A percentile compares a stretch with the other conserved stretches of the same genome.
Evolutionary conservation across 2,888 invertebrate genomes (phyloP).

Genomic region (Machimus rusticus): DNA sequence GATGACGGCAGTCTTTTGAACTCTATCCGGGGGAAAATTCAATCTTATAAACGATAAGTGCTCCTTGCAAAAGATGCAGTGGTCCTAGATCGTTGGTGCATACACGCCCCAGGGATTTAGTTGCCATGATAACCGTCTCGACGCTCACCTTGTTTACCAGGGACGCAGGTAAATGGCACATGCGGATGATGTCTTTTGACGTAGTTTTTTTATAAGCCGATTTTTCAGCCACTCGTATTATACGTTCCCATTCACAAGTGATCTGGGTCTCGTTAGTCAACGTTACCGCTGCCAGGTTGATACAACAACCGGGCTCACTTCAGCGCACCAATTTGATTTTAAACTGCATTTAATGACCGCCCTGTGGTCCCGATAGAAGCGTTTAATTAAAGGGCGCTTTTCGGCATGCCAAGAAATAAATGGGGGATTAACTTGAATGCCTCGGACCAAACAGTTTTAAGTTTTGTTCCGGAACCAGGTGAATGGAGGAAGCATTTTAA

Average conservation of each 20-base stretch:
- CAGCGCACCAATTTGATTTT: neutral
- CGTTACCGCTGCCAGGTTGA: neutral
- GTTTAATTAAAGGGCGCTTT: neutral
- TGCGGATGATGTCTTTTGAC: neutral
- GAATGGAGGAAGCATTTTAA: neutral
- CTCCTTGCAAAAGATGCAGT: neutral
- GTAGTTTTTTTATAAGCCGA: neutral
- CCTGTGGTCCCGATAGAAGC: neutral
- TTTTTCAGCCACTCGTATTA: neutral
- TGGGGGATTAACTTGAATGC: neutral
- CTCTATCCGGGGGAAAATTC: slow-evolving; percentile 27
- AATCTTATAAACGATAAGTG: slow-evolving; percentile 34
- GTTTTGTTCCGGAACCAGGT: neutral
- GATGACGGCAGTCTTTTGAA: slow-evolving; percentile 22
- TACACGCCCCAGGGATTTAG: neutral
- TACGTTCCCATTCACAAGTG: neutral
- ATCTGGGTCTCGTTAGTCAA: neutral
- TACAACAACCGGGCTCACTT: neutral
- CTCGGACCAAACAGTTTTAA: neutral
- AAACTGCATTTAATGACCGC: neutral
- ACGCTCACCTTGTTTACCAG: neutral
- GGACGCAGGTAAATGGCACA: neutral
- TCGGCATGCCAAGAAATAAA: neutral
- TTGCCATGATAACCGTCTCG: neutral
- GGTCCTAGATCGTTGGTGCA: neutral